Conservation (phyloP, 2,888 invertebrate species). For the Lasioglossum calceatum region DNA sequence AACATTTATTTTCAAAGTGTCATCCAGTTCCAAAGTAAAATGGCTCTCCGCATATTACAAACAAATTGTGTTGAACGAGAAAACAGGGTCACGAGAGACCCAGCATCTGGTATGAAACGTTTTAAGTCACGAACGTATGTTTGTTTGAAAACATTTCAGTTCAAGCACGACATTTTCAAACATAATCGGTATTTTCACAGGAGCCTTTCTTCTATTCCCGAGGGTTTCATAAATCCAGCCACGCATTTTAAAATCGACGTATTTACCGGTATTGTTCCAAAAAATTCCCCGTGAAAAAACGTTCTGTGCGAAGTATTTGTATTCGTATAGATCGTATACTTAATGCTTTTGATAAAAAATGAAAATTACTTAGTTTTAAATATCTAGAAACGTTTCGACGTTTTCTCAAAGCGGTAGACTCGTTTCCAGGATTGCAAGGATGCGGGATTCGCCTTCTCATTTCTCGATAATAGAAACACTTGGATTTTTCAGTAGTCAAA, state of each 20-base stretch:
- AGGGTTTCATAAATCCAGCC: background rate
- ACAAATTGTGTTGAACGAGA: background rate
- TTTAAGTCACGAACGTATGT: background rate
- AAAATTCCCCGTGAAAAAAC: background rate
- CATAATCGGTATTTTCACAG: background rate
- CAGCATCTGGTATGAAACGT: background rate
- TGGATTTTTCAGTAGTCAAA: too few species aligned
- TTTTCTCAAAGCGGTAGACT: too few species aligned
- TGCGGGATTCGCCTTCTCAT: too few species aligned
- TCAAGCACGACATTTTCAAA: background rate
- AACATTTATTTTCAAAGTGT: too few species aligned
- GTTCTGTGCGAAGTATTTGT: background rate
- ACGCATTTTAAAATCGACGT: background rate
- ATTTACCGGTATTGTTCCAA: background rate
- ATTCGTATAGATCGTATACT: background rate
- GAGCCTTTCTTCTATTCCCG: background rate
- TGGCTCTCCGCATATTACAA: too few species aligned
- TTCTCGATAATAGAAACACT: too few species aligned
- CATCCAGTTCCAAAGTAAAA: too few species aligned
- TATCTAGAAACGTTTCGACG: too few species aligned
- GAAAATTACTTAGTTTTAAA: background rate
- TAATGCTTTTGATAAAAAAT: background rate
- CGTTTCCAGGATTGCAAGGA: too few species aligned
- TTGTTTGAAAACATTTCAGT: background rate
- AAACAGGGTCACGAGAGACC: background rate